Evolutionary conservation across 2,797 vertebrate species (phyloP), one percentile per base, ranked within the genome.

Genomic region (Tapera naevia): DNA sequence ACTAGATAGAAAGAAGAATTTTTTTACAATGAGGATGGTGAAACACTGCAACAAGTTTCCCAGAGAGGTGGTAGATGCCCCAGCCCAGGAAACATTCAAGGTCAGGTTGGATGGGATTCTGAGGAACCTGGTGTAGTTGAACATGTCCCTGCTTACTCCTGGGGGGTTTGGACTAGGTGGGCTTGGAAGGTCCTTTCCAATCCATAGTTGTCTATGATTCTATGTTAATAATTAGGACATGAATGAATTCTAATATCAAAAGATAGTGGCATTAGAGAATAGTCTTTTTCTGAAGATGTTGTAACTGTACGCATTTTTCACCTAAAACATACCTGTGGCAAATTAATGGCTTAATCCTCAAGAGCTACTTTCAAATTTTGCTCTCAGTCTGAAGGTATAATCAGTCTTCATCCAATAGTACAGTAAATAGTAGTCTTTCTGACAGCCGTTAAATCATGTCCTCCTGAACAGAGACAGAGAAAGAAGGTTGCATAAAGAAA

Each of bases 101-200:
- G 3, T 0, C 1, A 45, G 6, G 8, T 3, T 78, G 24, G 13
- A 58, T 2, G 1, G 9, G 5, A 4, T 13, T 73, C 22, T 43
- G 22, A 65, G 23, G 4, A 72, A 17, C 13, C 22, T 80, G 22
- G 43, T 30, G 2, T 46, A 18, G 4, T 33, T 41, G 21, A 27
- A 73, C 4, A 4, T 46, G 13, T 37, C 4, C 37, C 5, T 1
- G 0, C 12, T 32, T 3, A 28, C 11, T 76, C 17, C 30, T 60
- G 16, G 15, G 12, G 3, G 5, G 6, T 3, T n/a, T 35, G 14
- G 4, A 41, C 5, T n/a, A 45, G 18, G 6, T 24, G 35, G 10
- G 10, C 12, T 57, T 61, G 58, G 30, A 54, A 62, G 4, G 3
- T 67, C 4, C 2, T 2, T 75, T 79, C 30, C 17, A 69, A 27